Evolutionary conservation across 2,888 invertebrate genomes (phyloP).

Genomic region (Leptopilina syphax): DNA sequence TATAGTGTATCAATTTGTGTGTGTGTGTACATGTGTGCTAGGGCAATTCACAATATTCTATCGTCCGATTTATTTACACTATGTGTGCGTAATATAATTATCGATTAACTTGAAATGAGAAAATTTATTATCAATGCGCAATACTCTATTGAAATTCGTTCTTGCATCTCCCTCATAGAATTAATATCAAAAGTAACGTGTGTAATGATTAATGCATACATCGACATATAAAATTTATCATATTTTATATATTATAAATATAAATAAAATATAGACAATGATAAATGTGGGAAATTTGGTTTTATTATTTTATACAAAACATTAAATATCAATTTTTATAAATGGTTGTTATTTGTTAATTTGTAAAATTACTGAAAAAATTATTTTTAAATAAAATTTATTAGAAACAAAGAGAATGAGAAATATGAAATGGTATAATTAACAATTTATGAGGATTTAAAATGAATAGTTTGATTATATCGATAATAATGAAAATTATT

Average conservation of each 20-base stretch:
- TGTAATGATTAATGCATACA: neutral
- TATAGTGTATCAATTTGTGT: neutral
- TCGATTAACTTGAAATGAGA: constrained; percentile 21
- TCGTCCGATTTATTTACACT: neutral
- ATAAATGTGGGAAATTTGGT: neutral
- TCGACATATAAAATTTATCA: neutral
- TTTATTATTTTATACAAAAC: too few species aligned
- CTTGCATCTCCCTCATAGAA: constrained; percentile 12
- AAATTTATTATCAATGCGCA: constrained; percentile 18
- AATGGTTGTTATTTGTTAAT: too few species aligned
- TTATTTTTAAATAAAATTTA: neutral
- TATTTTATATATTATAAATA: neutral
- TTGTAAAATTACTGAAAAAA: neutral
- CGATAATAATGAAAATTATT: neutral
- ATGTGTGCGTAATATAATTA: neutral
- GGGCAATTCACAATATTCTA: neutral
- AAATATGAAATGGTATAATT: neutral
- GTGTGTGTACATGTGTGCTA: neutral
- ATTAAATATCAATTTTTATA: too few species aligned
- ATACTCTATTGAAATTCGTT: constrained; percentile 21
- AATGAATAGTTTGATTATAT: neutral
- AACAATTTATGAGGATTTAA: neutral
- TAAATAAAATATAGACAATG: neutral
- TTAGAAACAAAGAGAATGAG: neutral
- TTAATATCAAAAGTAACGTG: constrained; percentile 12